These are phyloP conservation scores for Condylostylus longicornis DNA, from an alignment of 1,140 invertebrate species.

Conservation along the genomic window DNA sequence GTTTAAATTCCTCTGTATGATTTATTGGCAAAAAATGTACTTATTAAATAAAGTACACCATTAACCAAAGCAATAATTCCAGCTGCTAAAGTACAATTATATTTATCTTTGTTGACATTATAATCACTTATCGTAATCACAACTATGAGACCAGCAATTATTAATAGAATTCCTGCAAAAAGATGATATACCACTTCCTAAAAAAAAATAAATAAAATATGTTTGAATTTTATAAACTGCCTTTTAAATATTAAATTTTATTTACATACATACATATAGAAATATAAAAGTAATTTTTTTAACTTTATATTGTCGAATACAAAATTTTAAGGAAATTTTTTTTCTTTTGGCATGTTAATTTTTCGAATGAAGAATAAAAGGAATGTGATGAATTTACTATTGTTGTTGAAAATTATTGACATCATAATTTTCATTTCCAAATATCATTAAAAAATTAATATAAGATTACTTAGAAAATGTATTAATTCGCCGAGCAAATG, in stretches of 20 bases:
- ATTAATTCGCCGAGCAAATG: too few species aligned
- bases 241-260: background rate
- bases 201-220: conserved; percentile 3
- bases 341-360: too few species aligned
- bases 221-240: background rate
- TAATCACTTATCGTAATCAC: conserved; percentile 33
- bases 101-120: conserved; percentile 33
- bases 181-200: conserved; percentile 68
- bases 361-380: too few species aligned
- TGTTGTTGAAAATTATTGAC: too few species aligned
- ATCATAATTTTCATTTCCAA: too few species aligned
- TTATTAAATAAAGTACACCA: conserved; percentile 52
- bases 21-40: conserved; percentile 53
- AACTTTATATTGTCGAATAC: too few species aligned
- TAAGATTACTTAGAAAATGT: too few species aligned
- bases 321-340: too few species aligned
- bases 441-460: too few species aligned
- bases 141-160: conserved; percentile 49
- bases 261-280: too few species aligned
- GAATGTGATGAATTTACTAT: too few species aligned
- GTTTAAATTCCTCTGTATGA: conserved; percentile 50
- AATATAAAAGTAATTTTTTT: too few species aligned
- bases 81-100: conserved; percentile 48
- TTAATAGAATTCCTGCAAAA: conserved; percentile 49
- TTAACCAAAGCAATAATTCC: conserved; percentile 59